Conservation (phyloP, 2,113 vertebrate species). For the Patagioenas fasciata region DNA sequence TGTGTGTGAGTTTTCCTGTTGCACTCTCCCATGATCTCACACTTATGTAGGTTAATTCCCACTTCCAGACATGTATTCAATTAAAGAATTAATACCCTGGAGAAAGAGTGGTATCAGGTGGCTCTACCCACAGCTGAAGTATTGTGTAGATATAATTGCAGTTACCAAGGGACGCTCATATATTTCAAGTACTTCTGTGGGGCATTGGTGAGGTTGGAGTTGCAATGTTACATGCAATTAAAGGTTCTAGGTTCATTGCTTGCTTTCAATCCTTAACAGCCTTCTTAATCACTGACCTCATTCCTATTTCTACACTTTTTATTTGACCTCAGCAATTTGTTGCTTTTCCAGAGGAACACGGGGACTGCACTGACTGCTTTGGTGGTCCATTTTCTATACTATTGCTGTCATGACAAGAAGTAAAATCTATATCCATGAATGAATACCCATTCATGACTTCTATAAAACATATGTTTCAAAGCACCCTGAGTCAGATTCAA, state of each 20-base stretch:
- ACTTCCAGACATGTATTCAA: background rate
- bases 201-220: background rate
- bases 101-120: background rate
- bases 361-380: background rate
- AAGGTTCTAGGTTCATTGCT: background rate
- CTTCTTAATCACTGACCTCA: background rate
- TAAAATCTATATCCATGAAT: background rate
- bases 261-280: background rate
- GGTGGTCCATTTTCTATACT: background rate
- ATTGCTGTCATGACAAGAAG: background rate
- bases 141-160: background rate
- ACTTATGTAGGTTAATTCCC: background rate
- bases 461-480: background rate
- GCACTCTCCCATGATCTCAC: background rate
- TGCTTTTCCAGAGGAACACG: background rate
- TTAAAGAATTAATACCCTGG: slow-evolving; percentile 1
- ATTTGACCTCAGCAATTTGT: background rate
- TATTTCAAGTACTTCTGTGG: background rate
- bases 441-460: background rate
- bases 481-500: background rate
- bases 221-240: background rate
- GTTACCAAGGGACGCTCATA: background rate
- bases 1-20: background rate
- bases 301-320: background rate
- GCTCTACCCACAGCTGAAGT: background rate